These are phyloP conservation scores for Lymantria monacha DNA, from an alignment of 2,888 invertebrate species.

Conservation along the genomic window DNA sequence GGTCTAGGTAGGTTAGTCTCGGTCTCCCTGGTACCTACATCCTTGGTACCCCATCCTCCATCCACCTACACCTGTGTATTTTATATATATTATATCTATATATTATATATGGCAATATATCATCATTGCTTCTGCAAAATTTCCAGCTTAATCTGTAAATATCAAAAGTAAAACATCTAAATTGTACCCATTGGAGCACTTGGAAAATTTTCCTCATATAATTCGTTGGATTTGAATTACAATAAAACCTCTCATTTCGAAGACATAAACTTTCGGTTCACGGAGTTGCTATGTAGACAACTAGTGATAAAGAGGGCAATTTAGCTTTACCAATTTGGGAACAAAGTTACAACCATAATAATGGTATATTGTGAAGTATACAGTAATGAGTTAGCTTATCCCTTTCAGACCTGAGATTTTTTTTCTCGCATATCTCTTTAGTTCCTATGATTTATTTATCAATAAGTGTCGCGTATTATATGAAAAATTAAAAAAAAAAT, in stretches of 20 bases:
- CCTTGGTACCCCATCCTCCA: too few species aligned
- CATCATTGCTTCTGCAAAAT: not conserved
- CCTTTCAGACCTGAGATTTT: too few species aligned
- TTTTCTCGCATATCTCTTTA: too few species aligned
- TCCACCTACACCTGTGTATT: too few species aligned
- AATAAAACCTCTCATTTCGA: conserved; percentile 26
- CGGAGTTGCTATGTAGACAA: conserved; percentile 13
- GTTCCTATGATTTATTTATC: too few species aligned
- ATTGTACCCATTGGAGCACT: conserved; percentile 19
- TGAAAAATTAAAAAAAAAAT: too few species aligned
- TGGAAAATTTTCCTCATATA: conserved; percentile 16
- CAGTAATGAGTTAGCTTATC: not conserved
- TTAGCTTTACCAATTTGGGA: conserved; percentile 9
- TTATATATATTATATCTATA: not conserved
- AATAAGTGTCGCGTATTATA: too few species aligned
- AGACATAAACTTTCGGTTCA: conserved; percentile 23
- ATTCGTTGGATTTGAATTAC: conserved; percentile 33
- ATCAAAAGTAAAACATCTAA: conserved; percentile 13
- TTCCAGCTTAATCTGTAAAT: conserved; percentile 4
- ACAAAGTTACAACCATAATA: conserved; percentile 6
- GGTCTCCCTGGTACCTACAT: too few species aligned
- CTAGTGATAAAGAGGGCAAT: conserved; percentile 15
- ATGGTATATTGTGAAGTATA: conserved; percentile 1
- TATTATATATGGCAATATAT: not conserved
- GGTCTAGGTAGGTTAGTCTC: too few species aligned